These are phyloP conservation scores for Porites evermanni DNA, from an alignment of 92 coral and sea anemone genomes.

Conservation along the genomic window DNA sequence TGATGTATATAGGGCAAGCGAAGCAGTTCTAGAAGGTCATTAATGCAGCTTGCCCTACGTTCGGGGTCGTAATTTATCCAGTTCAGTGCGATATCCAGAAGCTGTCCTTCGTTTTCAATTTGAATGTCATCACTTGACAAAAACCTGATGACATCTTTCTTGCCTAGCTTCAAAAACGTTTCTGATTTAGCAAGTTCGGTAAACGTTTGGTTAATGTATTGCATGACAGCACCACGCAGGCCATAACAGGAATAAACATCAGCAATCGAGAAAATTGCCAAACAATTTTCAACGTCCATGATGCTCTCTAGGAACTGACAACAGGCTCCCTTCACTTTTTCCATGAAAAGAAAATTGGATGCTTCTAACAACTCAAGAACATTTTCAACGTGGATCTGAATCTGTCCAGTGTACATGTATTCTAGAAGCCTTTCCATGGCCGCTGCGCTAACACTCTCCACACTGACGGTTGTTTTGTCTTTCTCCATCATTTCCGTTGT, in stretches of 20 bases:
- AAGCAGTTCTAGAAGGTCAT: constrained; percentile 60
- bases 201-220: constrained; percentile 62
- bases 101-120: constrained; percentile 76
- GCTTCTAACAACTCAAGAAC: constrained; percentile 79
- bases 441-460: constrained; percentile 60
- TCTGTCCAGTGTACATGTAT: constrained; percentile 85
- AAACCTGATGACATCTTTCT: constrained; percentile 55
- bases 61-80: constrained; percentile 74
- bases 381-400: constrained; percentile 68
- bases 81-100: constrained; percentile 63
- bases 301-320: constrained; percentile 71
- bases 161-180: constrained; percentile 59
- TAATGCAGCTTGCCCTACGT: constrained; percentile 36
- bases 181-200: constrained; percentile 66
- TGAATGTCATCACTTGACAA: constrained; percentile 82
- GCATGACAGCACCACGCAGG: constrained; percentile 62
- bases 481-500: constrained; percentile 93
- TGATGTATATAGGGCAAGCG: constrained; percentile 67
- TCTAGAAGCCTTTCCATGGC: constrained; percentile 77
- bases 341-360: constrained; percentile 78
- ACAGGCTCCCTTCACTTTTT: constrained; percentile 70
- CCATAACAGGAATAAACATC: constrained; percentile 74
- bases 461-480: constrained; percentile 55
- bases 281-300: constrained; percentile 76
- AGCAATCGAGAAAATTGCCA: constrained; percentile 80